Evolutionary conservation across 2,113 vertebrate species (phyloP), one percentile per base, ranked within the genome.

Genomic region (Lucifuga dentata): DNA sequence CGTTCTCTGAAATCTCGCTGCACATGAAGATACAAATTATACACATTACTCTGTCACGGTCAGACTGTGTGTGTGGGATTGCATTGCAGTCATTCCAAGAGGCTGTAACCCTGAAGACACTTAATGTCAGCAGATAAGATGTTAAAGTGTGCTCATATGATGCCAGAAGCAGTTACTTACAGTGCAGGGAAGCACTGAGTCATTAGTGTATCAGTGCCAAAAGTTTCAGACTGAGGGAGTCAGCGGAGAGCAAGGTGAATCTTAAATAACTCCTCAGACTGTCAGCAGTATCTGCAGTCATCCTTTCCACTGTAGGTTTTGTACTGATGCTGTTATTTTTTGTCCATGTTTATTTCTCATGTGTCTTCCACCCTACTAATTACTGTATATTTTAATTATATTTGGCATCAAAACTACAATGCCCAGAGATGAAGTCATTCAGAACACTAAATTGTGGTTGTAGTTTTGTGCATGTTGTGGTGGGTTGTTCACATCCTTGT

Each of bases 41-140:
- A 63, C 63, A 38, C 50, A 52, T 62, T 35, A 24, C 36, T 13
- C 13, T 39, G 12, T 21, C 43, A 53, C 43, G 39, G 35, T 33
- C 10, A 41, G 7, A 5, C 41, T 26, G 32, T 49, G 45, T 36
- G 26, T 20, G 50, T 40, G 21, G 41, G 12, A 38, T 50, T 48
- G 63, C 36, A 52, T 73, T 43, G 39, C 29, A 43, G 62, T 70
- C 79, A 78, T 74, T 68, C 69, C 44, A 32, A 45, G 49, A 38
- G 9, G 19, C n/a, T 36, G 13, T 39, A 24, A 13, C 51, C 50
- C 26, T 33, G 48, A 73, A 60, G 35, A 16, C 43, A 71, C 65
- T 75, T 15, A 44, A 84, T 70, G 45, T 50, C 20, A 20, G 11
- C 5, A 60, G 78, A 83, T 73, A 61, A 72, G 23, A 68, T 52